Percentiles rank a stretch among this genome's conserved stretches.
Conservation (phyloP, 2,888 invertebrate species). For the Maniola hyperantus region DNA sequence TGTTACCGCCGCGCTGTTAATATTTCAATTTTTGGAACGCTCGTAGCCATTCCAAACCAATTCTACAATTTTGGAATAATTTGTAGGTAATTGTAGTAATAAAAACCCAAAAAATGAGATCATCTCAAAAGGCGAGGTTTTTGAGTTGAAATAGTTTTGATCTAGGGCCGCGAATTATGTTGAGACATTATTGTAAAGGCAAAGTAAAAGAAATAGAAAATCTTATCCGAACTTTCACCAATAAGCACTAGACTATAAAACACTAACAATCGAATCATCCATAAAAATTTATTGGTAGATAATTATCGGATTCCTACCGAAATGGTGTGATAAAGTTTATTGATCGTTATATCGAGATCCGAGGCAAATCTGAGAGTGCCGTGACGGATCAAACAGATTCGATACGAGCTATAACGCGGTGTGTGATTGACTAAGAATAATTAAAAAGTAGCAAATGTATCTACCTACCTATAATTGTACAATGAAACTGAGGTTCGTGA, state of each 20-base stretch:
- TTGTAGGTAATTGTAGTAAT: background rate
- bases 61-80: conserved; percentile 1
- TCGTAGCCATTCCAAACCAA: conserved; percentile 41
- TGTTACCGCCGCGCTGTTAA: conserved; percentile 60
- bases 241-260: conserved; percentile 49
- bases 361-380: conserved; percentile 66
- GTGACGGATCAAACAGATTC: conserved; percentile 64
- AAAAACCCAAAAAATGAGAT: background rate
- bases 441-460: conserved; percentile 66
- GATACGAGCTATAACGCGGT: conserved; percentile 56
- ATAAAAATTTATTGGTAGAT: conserved; percentile 66
- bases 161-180: no score
- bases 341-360: conserved; percentile 71
- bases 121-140: no score
- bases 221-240: conserved; percentile 58
- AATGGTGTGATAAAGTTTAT: conserved; percentile 78
- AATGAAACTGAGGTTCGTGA: conserved; percentile 36
- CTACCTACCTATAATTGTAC: background rate
- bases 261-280: conserved; percentile 55
- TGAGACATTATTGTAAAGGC: conserved; percentile 11
- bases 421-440: conserved; percentile 70
- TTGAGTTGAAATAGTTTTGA: no score
- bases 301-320: conserved; percentile 75
- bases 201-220: conserved; percentile 45
- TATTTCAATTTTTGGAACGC: conserved; percentile 55